Percentiles rank a stretch among this genome's conserved stretches.
Conservation (phyloP, 2,888 invertebrate genomes). For the Xylota segnis region DNA sequence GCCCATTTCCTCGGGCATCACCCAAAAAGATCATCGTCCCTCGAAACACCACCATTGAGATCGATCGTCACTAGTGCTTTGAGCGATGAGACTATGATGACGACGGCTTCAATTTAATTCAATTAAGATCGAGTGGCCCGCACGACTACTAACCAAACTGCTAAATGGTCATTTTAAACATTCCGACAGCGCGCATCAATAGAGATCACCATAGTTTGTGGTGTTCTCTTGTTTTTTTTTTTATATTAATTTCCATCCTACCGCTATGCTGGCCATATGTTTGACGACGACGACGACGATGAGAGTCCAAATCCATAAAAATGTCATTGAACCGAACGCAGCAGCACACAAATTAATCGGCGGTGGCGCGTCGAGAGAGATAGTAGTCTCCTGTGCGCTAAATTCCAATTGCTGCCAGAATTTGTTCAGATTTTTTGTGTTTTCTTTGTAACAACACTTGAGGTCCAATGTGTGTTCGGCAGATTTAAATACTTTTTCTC, state of each 20-base stretch:
- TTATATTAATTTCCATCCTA: slow-evolving; percentile 31
- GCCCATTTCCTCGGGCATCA: slow-evolving; percentile 66
- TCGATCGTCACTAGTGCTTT: slow-evolving; percentile 1
- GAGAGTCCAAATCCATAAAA: slow-evolving; percentile 47
- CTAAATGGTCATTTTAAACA: slow-evolving; percentile 41
- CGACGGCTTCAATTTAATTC: slow-evolving; percentile 46
- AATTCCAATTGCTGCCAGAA: slow-evolving; percentile 17
- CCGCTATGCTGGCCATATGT: slow-evolving; percentile 22
- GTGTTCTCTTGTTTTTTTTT: slow-evolving; percentile 22
- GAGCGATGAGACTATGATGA: slow-evolving; percentile 17
- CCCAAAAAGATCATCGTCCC: slow-evolving; percentile 46
- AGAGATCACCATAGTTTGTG: slow-evolving; percentile 7
- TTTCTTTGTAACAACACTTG: slow-evolving; percentile 19
- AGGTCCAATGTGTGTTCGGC: slow-evolving; percentile 1
- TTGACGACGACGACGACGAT: slow-evolving; percentile 8
- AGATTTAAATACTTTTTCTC: slow-evolving; percentile 5
- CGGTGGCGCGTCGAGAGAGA: slow-evolving; percentile 11
- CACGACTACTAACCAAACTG: slow-evolving; percentile 48
- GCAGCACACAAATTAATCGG: slow-evolving; percentile 39
- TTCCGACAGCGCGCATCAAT: slow-evolving; percentile 40
- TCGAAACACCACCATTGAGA: slow-evolving; percentile 10
- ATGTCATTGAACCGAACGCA: slow-evolving; percentile 66
- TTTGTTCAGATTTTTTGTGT: slow-evolving; percentile 13
- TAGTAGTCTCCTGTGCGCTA: slow-evolving; percentile 7
- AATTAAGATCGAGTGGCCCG: slow-evolving; percentile 51